Evolutionary conservation across 1,140 invertebrate species (phyloP), one percentile per base, ranked within the genome.

Genomic region (Calephelis nemesis): DNA sequence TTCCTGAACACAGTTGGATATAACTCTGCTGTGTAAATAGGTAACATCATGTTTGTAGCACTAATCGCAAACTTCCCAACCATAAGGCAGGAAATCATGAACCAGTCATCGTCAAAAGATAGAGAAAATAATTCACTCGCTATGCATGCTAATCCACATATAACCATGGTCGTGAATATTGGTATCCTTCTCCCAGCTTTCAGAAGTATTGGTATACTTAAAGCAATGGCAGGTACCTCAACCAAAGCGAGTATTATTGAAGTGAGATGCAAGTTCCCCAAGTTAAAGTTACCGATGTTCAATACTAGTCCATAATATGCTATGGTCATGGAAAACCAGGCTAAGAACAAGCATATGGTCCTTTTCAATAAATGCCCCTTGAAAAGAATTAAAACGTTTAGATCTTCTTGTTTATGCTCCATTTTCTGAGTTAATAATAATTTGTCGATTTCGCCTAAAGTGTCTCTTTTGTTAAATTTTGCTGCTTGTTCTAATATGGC

Each of bases 1-100:
- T 96, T 96, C 65, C 95, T 93, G 73, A 96, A 94, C 52, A 95
- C 91, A 3, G 95, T 96, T 2, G 95, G 95, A 88, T 95, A 96
- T 5, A 96, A 83, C 83, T 96, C 95, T 2, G 95, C 95, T 3
- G 95, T 96, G 75, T 94, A 96, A 9, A 96, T 95, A 0, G 95
- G 95, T 88, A 96, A 92, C 67, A 96, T 94, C 72, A 95, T 95
- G 75, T 96, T 96, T 1, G 94, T 94, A 3, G 94, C 93, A 48
- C 94, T 94, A 40, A 95, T 94, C 4, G 94, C 93, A 75, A 96
- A 95, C 85, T 95, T 95, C 63, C 94, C 94, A 62, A 94, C 88
- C 94, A 95, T 95, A 48, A 94, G 91, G 69, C 94, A 93, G 11
- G 91, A 90, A 58, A 95, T 94, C 81, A 93, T 94, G 19, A 94